A percentile compares a stretch with the other conserved stretches of the same genome.
Conservation (phyloP, 2,888 invertebrate species). For the Torymus texanus region DNA sequence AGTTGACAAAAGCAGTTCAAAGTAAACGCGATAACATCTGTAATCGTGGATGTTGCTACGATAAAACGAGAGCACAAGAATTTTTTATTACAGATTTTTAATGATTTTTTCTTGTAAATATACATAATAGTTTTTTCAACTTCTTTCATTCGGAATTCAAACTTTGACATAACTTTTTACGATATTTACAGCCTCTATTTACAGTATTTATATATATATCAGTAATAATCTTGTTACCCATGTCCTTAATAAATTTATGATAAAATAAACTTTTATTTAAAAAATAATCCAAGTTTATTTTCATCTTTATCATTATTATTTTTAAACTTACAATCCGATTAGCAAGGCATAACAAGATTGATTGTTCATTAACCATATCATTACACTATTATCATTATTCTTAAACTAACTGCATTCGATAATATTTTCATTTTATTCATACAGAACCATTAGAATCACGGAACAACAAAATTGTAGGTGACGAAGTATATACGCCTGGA, state of each 20-base stretch:
- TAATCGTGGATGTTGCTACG: not conserved
- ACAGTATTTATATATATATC: slow-evolving; percentile 34
- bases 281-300: not conserved
- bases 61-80: slow-evolving; percentile 25
- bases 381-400: too few relatives aligned
- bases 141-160: slow-evolving; percentile 17
- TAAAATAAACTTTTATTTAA: slow-evolving; percentile 44
- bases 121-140: slow-evolving; percentile 1
- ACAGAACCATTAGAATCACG: too few relatives aligned
- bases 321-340: not conserved
- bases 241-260: slow-evolving; percentile 35
- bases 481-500: too few relatives aligned
- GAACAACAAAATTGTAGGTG: too few relatives aligned
- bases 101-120: slow-evolving; percentile 34
- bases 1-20: not conserved
- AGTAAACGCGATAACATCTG: not conserved
- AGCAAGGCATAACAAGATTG: too few relatives aligned
- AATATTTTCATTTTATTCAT: too few relatives aligned
- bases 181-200: slow-evolving; percentile 38
- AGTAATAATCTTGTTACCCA: slow-evolving; percentile 29
- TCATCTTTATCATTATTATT: too few relatives aligned
- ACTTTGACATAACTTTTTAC: slow-evolving; percentile 20
- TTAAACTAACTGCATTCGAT: too few relatives aligned
- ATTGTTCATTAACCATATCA: too few relatives aligned
- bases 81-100: slow-evolving; percentile 33